phyloP scores from a whole-genome alignment of 92 coral and sea anemone species.

The Virgularia gustaviana region DNA sequence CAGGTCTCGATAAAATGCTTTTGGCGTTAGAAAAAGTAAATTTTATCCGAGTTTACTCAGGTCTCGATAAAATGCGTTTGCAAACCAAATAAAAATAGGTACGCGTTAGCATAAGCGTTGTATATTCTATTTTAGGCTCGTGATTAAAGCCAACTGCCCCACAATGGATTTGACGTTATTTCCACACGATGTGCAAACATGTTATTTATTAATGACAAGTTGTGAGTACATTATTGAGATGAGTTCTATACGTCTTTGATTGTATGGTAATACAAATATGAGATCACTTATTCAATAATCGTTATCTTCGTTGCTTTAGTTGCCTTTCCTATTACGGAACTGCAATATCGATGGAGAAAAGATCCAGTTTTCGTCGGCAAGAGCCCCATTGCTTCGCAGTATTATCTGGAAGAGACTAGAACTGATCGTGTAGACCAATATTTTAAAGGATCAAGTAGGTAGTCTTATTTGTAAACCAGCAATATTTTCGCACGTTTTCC shows the following conservation, averaged over 20 bases:
- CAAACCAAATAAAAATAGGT: too few relatives aligned
- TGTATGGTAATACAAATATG: too few relatives aligned
- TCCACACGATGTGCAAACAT: conserved; percentile 26
- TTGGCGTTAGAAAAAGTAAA: too few relatives aligned
- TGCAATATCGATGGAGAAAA: conserved; percentile 1
- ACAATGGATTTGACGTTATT: conserved; percentile 24
- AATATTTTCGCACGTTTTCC: too few relatives aligned
- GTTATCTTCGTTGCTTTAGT: too few relatives aligned
- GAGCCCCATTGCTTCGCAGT: conserved; percentile 14
- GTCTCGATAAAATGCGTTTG: too few relatives aligned
- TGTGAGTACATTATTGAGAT: conserved; percentile 6
- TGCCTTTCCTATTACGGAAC: conserved; percentile 15
- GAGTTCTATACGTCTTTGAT: too few relatives aligned
- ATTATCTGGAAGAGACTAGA: background rate
- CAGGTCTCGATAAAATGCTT: too few relatives aligned
- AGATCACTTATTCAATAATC: too few relatives aligned
- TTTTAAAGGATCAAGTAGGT: conserved; percentile 15
- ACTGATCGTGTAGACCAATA: background rate
- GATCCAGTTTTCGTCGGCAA: conserved; percentile 2
- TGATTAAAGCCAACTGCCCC: conserved; percentile 29
- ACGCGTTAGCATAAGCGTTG: too few relatives aligned
- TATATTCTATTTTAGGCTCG: background rate
- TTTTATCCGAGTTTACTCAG: too few relatives aligned
- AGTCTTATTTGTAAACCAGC: background rate
- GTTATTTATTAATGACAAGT: conserved; percentile 15